These are phyloP conservation scores for Hozukius guyotensis DNA, from an alignment of 2,797 vertebrate species.

Conservation along the genomic window DNA sequence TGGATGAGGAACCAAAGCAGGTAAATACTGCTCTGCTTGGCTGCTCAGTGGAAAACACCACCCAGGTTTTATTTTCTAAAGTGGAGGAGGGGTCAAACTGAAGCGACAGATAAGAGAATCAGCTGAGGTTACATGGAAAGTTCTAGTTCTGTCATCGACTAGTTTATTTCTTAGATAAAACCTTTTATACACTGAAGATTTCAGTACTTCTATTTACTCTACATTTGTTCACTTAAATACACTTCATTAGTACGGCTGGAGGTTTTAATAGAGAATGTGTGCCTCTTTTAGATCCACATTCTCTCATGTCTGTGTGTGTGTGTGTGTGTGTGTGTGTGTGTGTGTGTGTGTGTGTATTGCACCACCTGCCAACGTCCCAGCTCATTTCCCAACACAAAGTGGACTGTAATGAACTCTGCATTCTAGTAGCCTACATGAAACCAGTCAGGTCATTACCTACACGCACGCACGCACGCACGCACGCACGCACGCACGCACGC, in stretches of 20 bases:
- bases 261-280: not conserved
- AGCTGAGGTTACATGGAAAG: not conserved
- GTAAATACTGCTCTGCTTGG: not conserved
- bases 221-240: not conserved
- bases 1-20: conserved; percentile 2
- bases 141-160: not conserved
- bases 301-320: not conserved
- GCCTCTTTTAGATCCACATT: too few species aligned
- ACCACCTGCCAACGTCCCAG: conserved; percentile 55
- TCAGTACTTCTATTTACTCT: not conserved
- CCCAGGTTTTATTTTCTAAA: not conserved
- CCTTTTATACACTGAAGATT: not conserved
- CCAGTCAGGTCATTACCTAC: conserved; percentile 30
- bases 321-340: not conserved
- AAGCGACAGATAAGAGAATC: not conserved
- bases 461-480: not conserved
- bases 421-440: conserved; percentile 14
- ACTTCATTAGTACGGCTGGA: not conserved
- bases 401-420: conserved; percentile 52
- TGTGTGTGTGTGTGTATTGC: not conserved
- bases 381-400: conserved; percentile 60
- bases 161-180: not conserved
- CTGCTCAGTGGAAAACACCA: not conserved
- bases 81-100: not conserved
- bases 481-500: not conserved